These are phyloP conservation scores for Saguinus midas DNA, from an alignment of 2,113 vertebrate genomes.

Conservation along the genomic window DNA sequence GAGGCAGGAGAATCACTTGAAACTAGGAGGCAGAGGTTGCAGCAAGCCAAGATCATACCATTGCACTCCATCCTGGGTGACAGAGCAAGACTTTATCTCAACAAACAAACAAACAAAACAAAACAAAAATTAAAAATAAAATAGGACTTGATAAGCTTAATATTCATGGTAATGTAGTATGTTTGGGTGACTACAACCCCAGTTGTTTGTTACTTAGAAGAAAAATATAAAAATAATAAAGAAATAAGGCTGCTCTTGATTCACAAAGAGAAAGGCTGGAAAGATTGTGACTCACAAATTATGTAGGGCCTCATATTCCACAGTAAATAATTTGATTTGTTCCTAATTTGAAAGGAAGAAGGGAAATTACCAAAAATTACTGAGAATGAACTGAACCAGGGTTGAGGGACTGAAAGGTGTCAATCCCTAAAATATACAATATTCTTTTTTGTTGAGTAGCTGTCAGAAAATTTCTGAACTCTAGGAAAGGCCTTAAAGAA, in stretches of 20 bases:
- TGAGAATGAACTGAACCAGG: not conserved
- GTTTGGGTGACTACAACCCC: accelerated
- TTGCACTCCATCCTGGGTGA: too few relatives aligned
- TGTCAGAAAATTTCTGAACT: not conserved
- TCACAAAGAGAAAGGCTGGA: not conserved
- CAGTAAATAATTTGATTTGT: not conserved
- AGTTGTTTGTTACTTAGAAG: not conserved
- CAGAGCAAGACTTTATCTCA: too few relatives aligned
- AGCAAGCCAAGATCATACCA: too few relatives aligned
- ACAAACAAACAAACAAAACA: too few relatives aligned
- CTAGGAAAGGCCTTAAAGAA: not conserved
- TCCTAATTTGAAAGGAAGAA: not conserved
- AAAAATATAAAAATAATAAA: not conserved
- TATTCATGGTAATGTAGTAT: not conserved
- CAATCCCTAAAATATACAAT: not conserved
- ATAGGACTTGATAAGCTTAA: not conserved
- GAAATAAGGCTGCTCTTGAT: not conserved
- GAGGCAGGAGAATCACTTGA: too few relatives aligned
- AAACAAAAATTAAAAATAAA: not conserved
- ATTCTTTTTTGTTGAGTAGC: not conserved
- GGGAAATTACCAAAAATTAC: not conserved
- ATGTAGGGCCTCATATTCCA: not conserved
- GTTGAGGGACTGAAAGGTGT: not conserved
- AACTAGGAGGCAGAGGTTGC: too few relatives aligned
- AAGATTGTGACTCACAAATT: not conserved